phyloP scores from a whole-genome alignment of 1,140 invertebrate species.

The Ips nitidus region DNA sequence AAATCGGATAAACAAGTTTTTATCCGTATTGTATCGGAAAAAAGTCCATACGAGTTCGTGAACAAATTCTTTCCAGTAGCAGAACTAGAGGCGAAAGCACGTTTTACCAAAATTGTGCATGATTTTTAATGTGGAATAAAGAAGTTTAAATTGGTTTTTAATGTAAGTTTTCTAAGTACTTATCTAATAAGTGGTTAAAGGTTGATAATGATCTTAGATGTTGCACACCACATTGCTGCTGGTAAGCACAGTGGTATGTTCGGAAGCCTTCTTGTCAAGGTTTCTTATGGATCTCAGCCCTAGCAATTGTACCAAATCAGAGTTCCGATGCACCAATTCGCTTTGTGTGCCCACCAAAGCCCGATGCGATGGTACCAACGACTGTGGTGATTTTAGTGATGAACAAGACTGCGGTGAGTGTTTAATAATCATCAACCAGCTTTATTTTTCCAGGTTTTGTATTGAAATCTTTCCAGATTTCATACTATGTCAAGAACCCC shows the following conservation, averaged over 20 bases:
- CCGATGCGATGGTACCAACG: constrained; percentile 69
- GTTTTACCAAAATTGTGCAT: too few species aligned
- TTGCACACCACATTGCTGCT: constrained; percentile 19
- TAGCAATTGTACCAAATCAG: constrained; percentile 33
- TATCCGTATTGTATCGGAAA: too few species aligned
- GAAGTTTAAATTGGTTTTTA: too few species aligned
- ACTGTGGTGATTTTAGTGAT: constrained; percentile 69
- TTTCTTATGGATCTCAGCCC: neutral
- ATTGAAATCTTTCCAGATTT: constrained; percentile 25
- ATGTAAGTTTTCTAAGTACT: too few species aligned
- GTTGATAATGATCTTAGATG: too few species aligned
- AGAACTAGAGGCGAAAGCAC: too few species aligned
- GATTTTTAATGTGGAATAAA: too few species aligned
- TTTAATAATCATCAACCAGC: neutral
- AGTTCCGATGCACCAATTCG: constrained; percentile 40
- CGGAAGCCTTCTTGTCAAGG: constrained; percentile 24
- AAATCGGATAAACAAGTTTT: too few species aligned
- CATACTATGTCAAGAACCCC: constrained; percentile 40
- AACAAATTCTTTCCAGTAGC: too few species aligned
- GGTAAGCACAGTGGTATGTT: constrained; percentile 20
- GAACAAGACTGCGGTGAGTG: constrained; percentile 62
- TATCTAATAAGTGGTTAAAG: too few species aligned
- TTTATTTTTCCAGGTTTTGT: neutral
- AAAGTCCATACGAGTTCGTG: too few species aligned
- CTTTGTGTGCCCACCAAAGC: constrained; percentile 51